phyloP scores from a whole-genome alignment of 2,113 vertebrate species.

The Caretta caretta region DNA sequence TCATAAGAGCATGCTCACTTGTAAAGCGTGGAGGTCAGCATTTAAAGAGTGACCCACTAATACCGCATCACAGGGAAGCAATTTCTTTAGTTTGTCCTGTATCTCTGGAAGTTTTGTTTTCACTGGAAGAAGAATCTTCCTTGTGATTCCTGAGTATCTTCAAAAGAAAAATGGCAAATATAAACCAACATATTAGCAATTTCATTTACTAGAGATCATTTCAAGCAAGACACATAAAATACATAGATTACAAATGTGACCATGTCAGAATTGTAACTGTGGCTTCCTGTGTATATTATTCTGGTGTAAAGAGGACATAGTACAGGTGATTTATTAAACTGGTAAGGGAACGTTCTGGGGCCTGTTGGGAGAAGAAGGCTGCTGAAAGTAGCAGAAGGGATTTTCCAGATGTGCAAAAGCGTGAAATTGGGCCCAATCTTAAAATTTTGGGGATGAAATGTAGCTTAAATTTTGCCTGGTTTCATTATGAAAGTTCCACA shows the following conservation, averaged over 20 bases:
- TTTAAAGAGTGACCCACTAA: conserved; percentile 92
- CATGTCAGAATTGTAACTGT: not conserved
- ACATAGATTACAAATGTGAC: not conserved
- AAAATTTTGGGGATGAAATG: not conserved
- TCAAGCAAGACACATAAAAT: not conserved
- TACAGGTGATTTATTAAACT: not conserved
- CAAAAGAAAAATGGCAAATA: conserved; percentile 32
- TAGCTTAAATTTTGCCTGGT: conserved; percentile 1
- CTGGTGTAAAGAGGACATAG: not conserved
- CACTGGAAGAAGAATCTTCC: conserved; percentile 82
- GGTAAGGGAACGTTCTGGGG: not conserved
- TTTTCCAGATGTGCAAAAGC: rapidly evolving
- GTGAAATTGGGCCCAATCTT: not conserved
- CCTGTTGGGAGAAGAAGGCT: not conserved
- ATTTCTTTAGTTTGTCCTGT: conserved; percentile 78
- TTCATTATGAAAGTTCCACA: not conserved
- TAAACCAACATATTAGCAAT: not conserved
- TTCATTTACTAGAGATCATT: not conserved
- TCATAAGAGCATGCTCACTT: conserved; percentile 78
- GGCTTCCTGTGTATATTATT: not conserved
- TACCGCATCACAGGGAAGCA: conserved; percentile 88
- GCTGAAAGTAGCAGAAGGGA: not conserved
- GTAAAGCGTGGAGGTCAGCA: conserved; percentile 85
- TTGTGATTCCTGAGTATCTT: conserved; percentile 92
- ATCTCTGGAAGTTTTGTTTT: conserved; percentile 85